Conservation (phyloP, 2,113 vertebrate genomes). For the Callocephalon fimbriatum region DNA sequence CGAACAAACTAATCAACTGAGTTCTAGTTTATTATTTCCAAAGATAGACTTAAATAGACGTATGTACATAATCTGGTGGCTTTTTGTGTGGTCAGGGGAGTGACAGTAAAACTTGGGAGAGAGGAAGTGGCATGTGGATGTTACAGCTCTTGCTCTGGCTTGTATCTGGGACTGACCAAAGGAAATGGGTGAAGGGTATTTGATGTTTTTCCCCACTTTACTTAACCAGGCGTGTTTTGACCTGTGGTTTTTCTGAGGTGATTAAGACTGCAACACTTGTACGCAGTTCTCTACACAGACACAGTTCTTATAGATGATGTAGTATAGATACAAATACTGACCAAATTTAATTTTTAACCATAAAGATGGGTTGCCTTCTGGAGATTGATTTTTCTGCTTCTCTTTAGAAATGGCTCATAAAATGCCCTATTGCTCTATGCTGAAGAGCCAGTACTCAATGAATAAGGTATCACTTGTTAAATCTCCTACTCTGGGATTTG, state of each 20-base stretch:
- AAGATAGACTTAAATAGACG: constrained; percentile 28
- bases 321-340: not conserved
- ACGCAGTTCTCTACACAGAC: not conserved
- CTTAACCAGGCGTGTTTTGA: not conserved
- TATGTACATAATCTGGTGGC: not conserved
- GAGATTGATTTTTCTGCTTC: not conserved
- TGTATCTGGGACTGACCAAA: not conserved
- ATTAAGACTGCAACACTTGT: not conserved
- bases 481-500: not conserved
- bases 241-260: not conserved
- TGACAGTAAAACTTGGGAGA: not conserved
- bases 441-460: not conserved
- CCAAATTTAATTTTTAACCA: not conserved
- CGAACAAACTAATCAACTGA: constrained; percentile 25
- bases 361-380: not conserved
- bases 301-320: not conserved
- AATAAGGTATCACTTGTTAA: not conserved
- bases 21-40: constrained; percentile 16
- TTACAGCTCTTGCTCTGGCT: not conserved
- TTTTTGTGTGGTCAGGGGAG: constrained; percentile 9
- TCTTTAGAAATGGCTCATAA: not conserved
- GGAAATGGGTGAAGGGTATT: not conserved
- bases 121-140: not conserved
- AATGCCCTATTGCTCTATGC: not conserved
- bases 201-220: not conserved